These are phyloP conservation scores for Siderastrea siderea DNA, from an alignment of 92 coral and sea anemone genomes.

Conservation along the genomic window DNA sequence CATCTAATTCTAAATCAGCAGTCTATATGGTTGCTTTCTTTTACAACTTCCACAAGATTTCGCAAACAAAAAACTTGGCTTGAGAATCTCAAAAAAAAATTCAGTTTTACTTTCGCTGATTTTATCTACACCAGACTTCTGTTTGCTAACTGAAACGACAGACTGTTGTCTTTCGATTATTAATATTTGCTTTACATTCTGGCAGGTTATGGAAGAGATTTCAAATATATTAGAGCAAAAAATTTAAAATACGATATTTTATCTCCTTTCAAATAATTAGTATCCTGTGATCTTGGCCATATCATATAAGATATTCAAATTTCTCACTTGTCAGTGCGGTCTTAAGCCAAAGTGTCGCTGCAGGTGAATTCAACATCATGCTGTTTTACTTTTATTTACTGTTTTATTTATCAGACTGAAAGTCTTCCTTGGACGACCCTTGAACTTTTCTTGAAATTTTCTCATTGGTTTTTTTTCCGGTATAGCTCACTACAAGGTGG, in stretches of 20 bases:
- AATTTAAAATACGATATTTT: neutral
- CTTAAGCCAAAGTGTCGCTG: neutral
- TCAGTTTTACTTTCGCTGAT: neutral
- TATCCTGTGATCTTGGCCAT: neutral
- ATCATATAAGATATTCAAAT: slow-evolving; percentile 19
- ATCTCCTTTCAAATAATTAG: neutral
- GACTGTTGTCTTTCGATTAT: no score
- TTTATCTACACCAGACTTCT: no score
- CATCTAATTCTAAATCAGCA: neutral
- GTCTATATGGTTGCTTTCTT: neutral
- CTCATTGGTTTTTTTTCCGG: neutral
- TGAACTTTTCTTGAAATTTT: neutral
- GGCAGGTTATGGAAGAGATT: neutral
- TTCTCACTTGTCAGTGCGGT: neutral
- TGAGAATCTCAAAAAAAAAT: neutral
- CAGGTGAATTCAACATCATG: neutral
- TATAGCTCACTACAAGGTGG: no score
- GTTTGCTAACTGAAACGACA: no score
- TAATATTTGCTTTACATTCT: neutral
- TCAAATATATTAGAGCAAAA: neutral
- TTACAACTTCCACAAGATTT: neutral
- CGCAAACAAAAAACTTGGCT: neutral
- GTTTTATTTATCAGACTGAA: neutral
- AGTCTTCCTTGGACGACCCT: neutral
- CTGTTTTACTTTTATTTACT: neutral